Evolutionary conservation across 2,888 invertebrate genomes (phyloP), one percentile per base, ranked within the genome.

Genomic region (Microplitis manilae): DNA sequence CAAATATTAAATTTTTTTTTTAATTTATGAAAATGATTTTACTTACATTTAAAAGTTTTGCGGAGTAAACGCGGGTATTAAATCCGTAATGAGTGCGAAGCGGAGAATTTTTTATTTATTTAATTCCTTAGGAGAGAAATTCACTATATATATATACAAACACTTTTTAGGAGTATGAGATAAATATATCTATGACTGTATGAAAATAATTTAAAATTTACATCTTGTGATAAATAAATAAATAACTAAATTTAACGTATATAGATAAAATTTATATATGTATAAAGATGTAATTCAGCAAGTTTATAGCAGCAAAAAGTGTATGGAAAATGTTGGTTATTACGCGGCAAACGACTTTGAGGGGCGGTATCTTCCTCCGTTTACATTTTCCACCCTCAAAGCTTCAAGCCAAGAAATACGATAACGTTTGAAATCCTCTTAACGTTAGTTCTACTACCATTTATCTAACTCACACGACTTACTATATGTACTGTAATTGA

Each of bases 341-440:
- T 73, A 73, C 73, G 41, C 40, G 39, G 68, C 65, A 41, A 65
- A 73, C 59, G 59, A 50, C 64, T 64, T 64, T 8, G 59, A 69
- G 68, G 68, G 74, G 67, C 17, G 68, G 61, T 38, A 67, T 38
- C 68, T 75, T 68, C 20, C 67, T 75, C 74, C 60, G 68, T 41
- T 71, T 65, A 59, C 76, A 71, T 76, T 71, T 67, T 76, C 71
- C 65, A 72, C 15, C 70, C 70, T 50, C 59, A 39, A 41, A 38
- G 30, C 60, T 71, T 76, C 71, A 76, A 62, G 59, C 65, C 61
- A 77, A 78, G 81, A 82, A 82, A 81, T 81, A 81, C 81, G 82
- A 80, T 81, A 79, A 83, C 77, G 80, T 79, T 78, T 77, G 78
- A 64, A 81, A 83, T 82, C 81, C 82, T 82, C 81, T 83, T 81